A percentile compares a stretch with the other conserved stretches of the same genome.
Evolutionary conservation across 2,888 invertebrate species (phyloP).

Genomic region (Philereme transversata): DNA sequence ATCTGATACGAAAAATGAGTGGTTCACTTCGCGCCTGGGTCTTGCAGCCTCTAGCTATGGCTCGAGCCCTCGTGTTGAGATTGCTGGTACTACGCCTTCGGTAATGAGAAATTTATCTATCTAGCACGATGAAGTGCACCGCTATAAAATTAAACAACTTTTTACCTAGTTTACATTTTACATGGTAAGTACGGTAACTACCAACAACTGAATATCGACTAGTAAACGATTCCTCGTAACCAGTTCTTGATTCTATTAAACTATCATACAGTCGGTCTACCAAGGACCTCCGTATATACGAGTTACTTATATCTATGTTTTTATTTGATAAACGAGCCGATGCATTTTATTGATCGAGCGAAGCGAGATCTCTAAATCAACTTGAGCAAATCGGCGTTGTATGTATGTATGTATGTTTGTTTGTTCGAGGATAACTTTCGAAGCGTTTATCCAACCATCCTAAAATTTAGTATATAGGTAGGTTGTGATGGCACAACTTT

Average conservation of each 20-base stretch:
- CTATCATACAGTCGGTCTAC: no score
- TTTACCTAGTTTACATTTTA: slow-evolving; percentile 30
- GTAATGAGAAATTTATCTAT: slow-evolving; percentile 62
- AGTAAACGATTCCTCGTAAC: slow-evolving; percentile 23
- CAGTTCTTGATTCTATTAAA: slow-evolving; percentile 28
- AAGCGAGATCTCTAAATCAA: no score
- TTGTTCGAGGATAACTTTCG: no score
- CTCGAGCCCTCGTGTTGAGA: slow-evolving; percentile 34
- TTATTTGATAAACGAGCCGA: no score
- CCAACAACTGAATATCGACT: slow-evolving; percentile 8
- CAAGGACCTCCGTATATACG: no score
- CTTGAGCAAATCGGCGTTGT: no score
- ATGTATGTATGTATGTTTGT: no score
- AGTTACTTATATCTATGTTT: no score
- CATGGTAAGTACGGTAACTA: slow-evolving; percentile 25
- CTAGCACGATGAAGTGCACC: slow-evolving; percentile 50
- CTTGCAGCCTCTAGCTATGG: slow-evolving; percentile 39
- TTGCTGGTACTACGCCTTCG: slow-evolving; percentile 28
- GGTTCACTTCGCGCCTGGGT: slow-evolving; percentile 27
- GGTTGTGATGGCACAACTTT: no score
- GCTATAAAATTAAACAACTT: slow-evolving; percentile 36
- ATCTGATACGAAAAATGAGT: slow-evolving; percentile 29
- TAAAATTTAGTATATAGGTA: no score
- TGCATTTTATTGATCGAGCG: no score
- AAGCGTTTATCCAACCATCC: no score